A percentile compares a stretch with the other conserved stretches of the same genome.
Conservation (phyloP, 23 tunicate species). For the Styela plicata region DNA sequence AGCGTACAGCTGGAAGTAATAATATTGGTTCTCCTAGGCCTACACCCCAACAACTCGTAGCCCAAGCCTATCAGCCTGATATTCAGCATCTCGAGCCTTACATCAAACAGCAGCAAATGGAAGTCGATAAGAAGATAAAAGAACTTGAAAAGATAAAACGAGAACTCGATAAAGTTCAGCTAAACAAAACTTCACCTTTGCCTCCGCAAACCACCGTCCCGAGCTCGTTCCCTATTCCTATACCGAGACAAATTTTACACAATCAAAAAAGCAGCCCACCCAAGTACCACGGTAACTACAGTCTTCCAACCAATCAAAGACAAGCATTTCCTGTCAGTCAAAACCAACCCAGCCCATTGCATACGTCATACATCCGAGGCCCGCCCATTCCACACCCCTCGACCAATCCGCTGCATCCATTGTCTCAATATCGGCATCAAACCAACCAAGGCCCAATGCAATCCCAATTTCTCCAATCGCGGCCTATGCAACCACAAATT, state of each 20-base stretch:
- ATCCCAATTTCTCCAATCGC: neutral
- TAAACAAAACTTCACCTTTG: neutral
- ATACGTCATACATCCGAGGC: neutral
- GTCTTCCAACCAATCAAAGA: too few relatives aligned
- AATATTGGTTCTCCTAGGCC: too few relatives aligned
- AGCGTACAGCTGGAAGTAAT: neutral
- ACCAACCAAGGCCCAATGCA: neutral
- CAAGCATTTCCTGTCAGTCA: neutral
- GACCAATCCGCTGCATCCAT: neutral
- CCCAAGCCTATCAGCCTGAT: slow-evolving; percentile 13
- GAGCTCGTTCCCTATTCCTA: neutral
- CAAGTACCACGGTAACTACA: neutral
- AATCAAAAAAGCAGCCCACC: neutral
- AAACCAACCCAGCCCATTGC: neutral
- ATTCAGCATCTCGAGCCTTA: slow-evolving; percentile 1
- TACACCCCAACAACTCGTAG: neutral
- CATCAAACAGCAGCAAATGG: slow-evolving; percentile 18
- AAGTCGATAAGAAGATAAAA: slow-evolving; percentile 15
- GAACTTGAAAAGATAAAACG: slow-evolving; percentile 3
- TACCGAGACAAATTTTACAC: neutral
- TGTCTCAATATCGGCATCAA: neutral
- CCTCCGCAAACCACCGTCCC: neutral
- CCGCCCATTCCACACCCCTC: neutral
- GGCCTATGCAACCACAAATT: neutral
- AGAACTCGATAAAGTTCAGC: neutral